Percentiles rank a stretch among this genome's conserved stretches.
phyloP scores from a whole-genome alignment of 2,113 vertebrate genomes.

The Todiramphus saurophagus region DNA sequence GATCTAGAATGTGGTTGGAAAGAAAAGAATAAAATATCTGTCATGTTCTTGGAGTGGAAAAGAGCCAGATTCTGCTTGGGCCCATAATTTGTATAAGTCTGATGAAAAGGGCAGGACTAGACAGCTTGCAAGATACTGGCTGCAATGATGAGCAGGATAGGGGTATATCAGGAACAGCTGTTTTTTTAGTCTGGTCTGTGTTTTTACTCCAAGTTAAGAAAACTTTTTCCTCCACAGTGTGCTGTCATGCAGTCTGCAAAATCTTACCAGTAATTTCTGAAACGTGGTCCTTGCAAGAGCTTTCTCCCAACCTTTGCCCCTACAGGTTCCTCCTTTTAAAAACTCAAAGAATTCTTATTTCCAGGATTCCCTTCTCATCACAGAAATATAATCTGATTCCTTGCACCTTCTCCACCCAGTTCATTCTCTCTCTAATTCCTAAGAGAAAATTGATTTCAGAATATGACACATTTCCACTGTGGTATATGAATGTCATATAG shows the following conservation, averaged over 20 bases:
- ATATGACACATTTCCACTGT: background rate
- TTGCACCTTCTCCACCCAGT: background rate
- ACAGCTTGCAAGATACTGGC: background rate
- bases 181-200: background rate
- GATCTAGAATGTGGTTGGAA: background rate
- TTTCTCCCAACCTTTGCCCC: background rate
- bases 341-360: background rate
- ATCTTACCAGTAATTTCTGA: background rate
- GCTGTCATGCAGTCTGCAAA: background rate
- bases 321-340: background rate
- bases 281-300: background rate
- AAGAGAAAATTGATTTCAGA: background rate
- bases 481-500: conserved; percentile 32
- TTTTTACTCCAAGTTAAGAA: background rate
- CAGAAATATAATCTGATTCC: background rate
- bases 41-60: background rate
- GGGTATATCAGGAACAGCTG: background rate
- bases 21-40: background rate
- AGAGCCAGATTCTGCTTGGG: background rate
- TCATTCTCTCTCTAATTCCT: background rate
- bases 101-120: background rate
- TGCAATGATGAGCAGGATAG: background rate
- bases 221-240: background rate
- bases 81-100: background rate
- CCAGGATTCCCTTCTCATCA: background rate